Conservation (phyloP, 37 sponge, comb jelly and placozoan species). For the Eunapius fragilis region DNA sequence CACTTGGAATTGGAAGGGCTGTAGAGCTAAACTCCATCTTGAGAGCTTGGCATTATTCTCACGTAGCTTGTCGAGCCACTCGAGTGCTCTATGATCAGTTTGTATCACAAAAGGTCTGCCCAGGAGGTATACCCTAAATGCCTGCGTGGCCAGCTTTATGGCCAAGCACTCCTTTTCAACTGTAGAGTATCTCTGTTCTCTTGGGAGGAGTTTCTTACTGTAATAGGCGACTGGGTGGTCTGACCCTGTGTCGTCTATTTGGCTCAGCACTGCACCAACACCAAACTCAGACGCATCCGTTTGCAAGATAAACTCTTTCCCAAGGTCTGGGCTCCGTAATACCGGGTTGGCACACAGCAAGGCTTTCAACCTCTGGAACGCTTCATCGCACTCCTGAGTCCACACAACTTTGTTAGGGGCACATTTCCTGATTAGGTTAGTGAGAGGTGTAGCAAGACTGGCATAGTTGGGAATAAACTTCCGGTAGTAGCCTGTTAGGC, state of each 20-base stretch:
- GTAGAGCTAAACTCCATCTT: slow-evolving; percentile 45
- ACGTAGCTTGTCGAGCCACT: slow-evolving; percentile 33
- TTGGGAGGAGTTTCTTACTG: slow-evolving; percentile 34
- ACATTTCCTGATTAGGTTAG: slow-evolving; percentile 35
- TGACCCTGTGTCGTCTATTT: slow-evolving; percentile 10
- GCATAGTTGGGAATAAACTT: slow-evolving; percentile 45
- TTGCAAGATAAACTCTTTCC: slow-evolving; percentile 29
- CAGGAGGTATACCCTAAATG: slow-evolving; percentile 47
- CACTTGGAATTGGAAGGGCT: slow-evolving; percentile 32
- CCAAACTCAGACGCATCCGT: slow-evolving; percentile 59
- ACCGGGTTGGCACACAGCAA: slow-evolving; percentile 21
- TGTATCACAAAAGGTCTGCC: slow-evolving; percentile 32
- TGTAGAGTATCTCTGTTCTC: slow-evolving; percentile 33
- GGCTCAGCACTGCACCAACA: slow-evolving; percentile 56
- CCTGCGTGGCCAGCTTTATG: slow-evolving; percentile 30
- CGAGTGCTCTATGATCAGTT: slow-evolving; percentile 34
- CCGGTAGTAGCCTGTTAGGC: slow-evolving; percentile 54
- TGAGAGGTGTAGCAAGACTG: slow-evolving; percentile 16
- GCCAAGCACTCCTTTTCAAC: slow-evolving; percentile 46
- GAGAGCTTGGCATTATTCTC: slow-evolving; percentile 34
- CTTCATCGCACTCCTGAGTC: slow-evolving; percentile 35
- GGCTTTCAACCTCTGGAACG: slow-evolving; percentile 29
- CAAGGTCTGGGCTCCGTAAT: slow-evolving; percentile 25
- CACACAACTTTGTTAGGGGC: slow-evolving; percentile 26
- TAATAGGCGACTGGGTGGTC: slow-evolving; percentile 46